Percentiles rank a stretch among this genome's conserved stretches.
These are phyloP conservation scores for Crotalus horridus DNA, from an alignment of 2,113 vertebrate species.

Conservation along the genomic window DNA sequence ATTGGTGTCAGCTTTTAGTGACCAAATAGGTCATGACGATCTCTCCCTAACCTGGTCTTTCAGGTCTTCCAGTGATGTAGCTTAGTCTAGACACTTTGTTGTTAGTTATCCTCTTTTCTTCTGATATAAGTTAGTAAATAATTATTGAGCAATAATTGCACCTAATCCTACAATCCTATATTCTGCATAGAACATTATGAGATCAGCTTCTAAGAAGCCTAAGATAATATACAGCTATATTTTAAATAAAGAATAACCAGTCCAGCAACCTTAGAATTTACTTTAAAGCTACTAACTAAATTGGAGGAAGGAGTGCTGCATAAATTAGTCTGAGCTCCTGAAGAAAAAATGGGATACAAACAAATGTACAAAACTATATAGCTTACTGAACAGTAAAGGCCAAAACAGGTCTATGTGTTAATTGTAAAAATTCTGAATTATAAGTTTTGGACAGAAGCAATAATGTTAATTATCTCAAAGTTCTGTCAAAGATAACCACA, in stretches of 20 bases:
- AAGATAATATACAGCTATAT: not conserved
- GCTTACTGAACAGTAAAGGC: not conserved
- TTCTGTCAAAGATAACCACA: not conserved
- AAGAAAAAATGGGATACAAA: not conserved
- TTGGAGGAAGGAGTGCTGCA: not conserved
- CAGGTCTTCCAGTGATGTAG: not conserved
- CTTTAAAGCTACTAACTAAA: constrained; percentile 46
- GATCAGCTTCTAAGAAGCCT: not conserved
- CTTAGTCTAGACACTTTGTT: not conserved
- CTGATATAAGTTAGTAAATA: not conserved
- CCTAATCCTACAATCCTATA: not conserved
- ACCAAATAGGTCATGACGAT: not conserved
- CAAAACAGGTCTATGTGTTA: not conserved
- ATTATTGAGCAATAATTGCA: not conserved
- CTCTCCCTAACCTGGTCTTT: not conserved
- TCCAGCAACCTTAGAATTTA: constrained; percentile 36
- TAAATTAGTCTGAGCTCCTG: not conserved
- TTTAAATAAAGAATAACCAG: constrained; percentile 30
- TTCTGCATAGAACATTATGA: no score
- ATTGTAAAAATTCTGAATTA: not conserved
- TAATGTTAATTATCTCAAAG: not conserved
- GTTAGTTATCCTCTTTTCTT: not conserved
- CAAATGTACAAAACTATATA: not conserved
- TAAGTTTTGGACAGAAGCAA: not conserved
- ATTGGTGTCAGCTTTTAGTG: no score